Evolutionary conservation across 2,113 vertebrate species (phyloP), one percentile per base, ranked within the genome.

Genomic region (Megalops atlanticus): DNA sequence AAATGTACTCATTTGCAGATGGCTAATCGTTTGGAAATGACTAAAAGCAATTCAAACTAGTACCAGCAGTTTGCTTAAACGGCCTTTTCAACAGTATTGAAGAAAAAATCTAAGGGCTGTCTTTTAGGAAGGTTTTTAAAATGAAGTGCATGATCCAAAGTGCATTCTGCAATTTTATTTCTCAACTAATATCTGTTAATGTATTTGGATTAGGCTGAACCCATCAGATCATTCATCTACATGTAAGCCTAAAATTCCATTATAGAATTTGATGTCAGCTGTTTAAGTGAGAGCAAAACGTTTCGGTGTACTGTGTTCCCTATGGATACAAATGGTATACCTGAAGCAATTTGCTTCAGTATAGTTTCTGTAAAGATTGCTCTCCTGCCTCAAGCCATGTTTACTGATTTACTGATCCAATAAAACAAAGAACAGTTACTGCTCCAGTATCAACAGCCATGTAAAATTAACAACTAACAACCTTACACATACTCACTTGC

Each of bases 141-240:
- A 12, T 12, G 16, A 35, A 76, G 47, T 52, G 52, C 31, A 76
- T 76, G 18, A 76, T 76, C 74, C 24, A 45, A 45, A 75, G 74
- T 35, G 16, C 27, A 76, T 52, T 49, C 47, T 27, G 45, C 45
- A 76, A 47, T 76, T 35, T 76, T 49, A 76, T 47, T 76, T 49
- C 3, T 33, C 14, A 27, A 76, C n/a, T 52, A 41, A 43, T 76
- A 45, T 45, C 33, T 76, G 31, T 76, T 76, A 76, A 76, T 49
- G 43, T 47, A 33, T 76, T 43, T 76, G n/a, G 41, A 43, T 47
- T 76, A 49, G 41, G 33, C 31, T 47, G 7, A 35, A 36, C 47
- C 27, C 45, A 76, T 47, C 16, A 74, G 72, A 74, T 74, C 72
- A 74, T 74, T 74, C 35, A 74, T n/a, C 38, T 21, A 8, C 24